These are phyloP conservation scores for Phlogophora meticulosa DNA, from an alignment of 2,888 invertebrate species.

Conservation along the genomic window DNA sequence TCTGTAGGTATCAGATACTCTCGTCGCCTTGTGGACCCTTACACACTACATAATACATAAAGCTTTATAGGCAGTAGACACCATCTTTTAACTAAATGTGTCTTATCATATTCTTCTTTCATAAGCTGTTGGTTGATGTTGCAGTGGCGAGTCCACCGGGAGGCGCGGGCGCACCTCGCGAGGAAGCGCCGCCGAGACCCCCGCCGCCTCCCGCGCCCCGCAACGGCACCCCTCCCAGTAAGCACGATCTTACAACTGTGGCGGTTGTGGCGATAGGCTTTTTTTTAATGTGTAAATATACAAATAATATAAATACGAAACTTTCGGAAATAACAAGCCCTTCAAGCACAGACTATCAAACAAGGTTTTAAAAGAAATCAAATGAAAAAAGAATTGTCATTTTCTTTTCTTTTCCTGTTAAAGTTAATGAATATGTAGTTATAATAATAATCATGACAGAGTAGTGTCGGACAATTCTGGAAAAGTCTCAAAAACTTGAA, in stretches of 20 bases:
- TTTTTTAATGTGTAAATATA: no score
- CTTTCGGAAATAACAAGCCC: no score
- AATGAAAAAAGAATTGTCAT: no score
- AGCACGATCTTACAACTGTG: conserved; percentile 82
- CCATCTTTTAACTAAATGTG: conserved; percentile 26
- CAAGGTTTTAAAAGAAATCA: no score
- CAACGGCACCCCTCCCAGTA: conserved; percentile 89
- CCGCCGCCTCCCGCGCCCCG: conserved; percentile 87
- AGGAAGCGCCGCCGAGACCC: conserved; percentile 85
- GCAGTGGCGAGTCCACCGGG: conserved; percentile 96
- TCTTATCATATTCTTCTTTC: conserved; percentile 45
- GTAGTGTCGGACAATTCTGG: no score
- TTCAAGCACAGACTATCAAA: no score
- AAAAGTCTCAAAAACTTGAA: no score
- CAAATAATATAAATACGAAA: no score
- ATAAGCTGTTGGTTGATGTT: conserved; percentile 84
- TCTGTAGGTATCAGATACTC: neutral
- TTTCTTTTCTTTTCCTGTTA: neutral
- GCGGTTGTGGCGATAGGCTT: conserved; percentile 78
- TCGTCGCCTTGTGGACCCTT: neutral
- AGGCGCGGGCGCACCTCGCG: conserved; percentile 88
- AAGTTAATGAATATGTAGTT: neutral
- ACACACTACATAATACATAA: neutral
- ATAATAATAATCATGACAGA: neutral
- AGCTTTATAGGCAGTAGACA: conserved; percentile 4